Evolutionary conservation across 2,888 invertebrate species (phyloP).

Genomic region (Eilema sororculum): DNA sequence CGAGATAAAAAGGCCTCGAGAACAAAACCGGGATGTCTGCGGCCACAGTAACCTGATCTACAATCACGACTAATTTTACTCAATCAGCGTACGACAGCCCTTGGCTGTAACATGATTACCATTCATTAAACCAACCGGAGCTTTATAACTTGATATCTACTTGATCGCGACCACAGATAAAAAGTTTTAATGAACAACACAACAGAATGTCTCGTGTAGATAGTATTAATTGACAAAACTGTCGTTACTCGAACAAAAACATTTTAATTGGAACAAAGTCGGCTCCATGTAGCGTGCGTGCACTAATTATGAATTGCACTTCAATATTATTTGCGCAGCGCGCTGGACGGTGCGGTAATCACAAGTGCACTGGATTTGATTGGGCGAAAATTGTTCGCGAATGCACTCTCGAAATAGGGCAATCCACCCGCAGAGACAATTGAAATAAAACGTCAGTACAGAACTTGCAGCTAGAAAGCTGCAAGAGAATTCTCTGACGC

Average conservation of each 20-base stretch:
- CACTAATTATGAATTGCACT: constrained; percentile 36
- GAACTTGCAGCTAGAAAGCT: constrained; percentile 52
- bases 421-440: constrained; percentile 83
- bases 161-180: constrained; percentile 45
- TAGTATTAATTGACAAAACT: constrained; percentile 31
- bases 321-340: constrained; percentile 26
- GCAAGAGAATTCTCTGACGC: constrained; percentile 45
- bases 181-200: constrained; percentile 39
- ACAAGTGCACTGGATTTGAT: constrained; percentile 70
- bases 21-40: constrained; percentile 59
- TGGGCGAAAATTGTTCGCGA: constrained; percentile 72
- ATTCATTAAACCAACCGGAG: constrained; percentile 57
- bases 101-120: constrained; percentile 58
- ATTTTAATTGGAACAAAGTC: constrained; percentile 32
- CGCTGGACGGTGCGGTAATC: constrained; percentile 51
- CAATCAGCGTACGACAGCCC: constrained; percentile 66
- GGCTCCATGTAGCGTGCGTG: constrained; percentile 26
- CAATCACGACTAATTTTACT: constrained; percentile 77
- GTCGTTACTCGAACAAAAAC: constrained; percentile 23
- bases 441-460: constrained; percentile 77
- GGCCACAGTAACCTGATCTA: constrained; percentile 68
- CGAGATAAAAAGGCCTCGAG: constrained; percentile 48
- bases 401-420: constrained; percentile 79
- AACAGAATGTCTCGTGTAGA: constrained; percentile 24
- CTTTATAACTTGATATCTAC: constrained; percentile 53